Base-by-base conservation (phyloP, 2,888 invertebrate genomes). In the Phyllotreta striolata region DNA sequence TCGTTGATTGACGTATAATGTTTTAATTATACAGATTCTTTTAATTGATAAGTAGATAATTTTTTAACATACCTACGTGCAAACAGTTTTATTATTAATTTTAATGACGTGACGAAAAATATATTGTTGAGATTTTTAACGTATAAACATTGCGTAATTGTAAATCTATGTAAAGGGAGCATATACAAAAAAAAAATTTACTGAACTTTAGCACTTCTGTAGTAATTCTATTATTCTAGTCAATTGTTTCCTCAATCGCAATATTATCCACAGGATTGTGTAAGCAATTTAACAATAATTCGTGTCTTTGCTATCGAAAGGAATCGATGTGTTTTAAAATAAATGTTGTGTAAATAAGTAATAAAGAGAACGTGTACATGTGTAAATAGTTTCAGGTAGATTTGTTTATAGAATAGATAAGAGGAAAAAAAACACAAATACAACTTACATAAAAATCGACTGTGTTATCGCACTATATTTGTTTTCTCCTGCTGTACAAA, bases 331-430 rank as follows among this genome's bases (percentile, higher is more conserved):
- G 9, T 49, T 49, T 58, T 65, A 64, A 63, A 66, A 66, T 66
- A 57, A 66, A 63, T 66, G 66, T 66, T 66, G 62, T 70, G 70
- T 71, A 71, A 68, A 71, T 71, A 71, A 64, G 49, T 69, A 66
- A 66, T 62, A 60, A 55, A 65, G 68, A 70, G 68, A 52, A 52
- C 9, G 54, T 75, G 71, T 73, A 74, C 70, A 75, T 73, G 72
- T 74, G 75, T 74, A 74, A 70, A 75, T 74, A 75, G 72, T 62
- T 66, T 65, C 66, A 56, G 66, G 66, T 69, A 72, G 72, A 72
- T 66, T 70, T 72, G 70, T 75, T 73, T 73, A 72, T 72, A 73
- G 71, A 67, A 51, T 68, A 70, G 69, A 71, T 71, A 69, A 67
- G 68, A 62, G 49, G n/a, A n/a, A n/a, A 62, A 40, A 67, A 67